Base-by-base conservation (phyloP, 2,113 vertebrate species). In the Cephalopholis sonnerati region DNA sequence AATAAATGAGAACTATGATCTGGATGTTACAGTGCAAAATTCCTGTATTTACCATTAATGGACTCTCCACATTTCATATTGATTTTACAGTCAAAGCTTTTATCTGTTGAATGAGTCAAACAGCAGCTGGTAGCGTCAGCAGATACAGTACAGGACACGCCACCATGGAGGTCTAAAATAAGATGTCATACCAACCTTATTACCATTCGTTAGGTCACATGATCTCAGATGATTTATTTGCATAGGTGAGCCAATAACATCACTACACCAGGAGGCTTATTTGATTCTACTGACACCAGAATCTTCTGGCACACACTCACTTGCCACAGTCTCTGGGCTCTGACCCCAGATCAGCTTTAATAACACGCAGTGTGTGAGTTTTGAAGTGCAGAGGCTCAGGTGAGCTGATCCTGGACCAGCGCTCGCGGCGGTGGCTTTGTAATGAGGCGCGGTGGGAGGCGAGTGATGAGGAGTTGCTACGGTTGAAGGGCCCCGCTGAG, bases 391-490 rank as follows among this genome's bases (percentile, higher is more conserved):
- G 9, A 70, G 50, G 61, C 84, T 79, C 82, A 46, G 84, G 77
- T 84, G 81, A 91, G 86, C 87, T 86, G 91, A 91, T 91, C 84
- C 79, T 13, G 79, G 92, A 84, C 83, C 88, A 79, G 85, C 1
- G 83, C 89, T 70, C 0, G 61, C 20, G 69, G 87, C 74, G 2
- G n/a, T 15, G 70, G 61, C 68, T 85, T 72, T 74, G 68, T 92
- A 91, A 93, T 92, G 88, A 93, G 87, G 51, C 66, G 10, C 82
- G 24, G 48, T 74, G 88, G 91, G 93, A 91, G 75, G 69, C 36
- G 27, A 73, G 80, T 29, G 77, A 89, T 71, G 78, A 91, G 78
- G 79, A 46, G 91, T 85, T 87, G 90, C 89, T 84, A 11, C 83
- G 70, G 77, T 81, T 59, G 74, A 90, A 90, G 67, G 53, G 78